Percentiles rank a stretch among this genome's conserved stretches.
phyloP scores from a whole-genome alignment of 2,888 invertebrate species.

The Automeris io region DNA sequence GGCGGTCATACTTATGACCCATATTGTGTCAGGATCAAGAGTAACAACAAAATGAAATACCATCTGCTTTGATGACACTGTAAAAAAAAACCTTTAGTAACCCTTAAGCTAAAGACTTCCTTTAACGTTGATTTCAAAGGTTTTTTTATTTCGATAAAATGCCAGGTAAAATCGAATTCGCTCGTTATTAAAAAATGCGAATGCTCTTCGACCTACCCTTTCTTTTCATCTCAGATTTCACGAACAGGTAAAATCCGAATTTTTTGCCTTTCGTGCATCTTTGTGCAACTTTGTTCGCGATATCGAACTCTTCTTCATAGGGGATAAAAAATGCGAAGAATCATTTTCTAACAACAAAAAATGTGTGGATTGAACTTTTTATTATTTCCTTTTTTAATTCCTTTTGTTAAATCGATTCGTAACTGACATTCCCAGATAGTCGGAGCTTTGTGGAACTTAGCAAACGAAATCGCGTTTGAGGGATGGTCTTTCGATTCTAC shows the following conservation, averaged over 20 bases:
- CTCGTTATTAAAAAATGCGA: constrained; percentile 48
- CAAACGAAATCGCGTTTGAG: constrained; percentile 56
- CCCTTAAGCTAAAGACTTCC: constrained; percentile 66
- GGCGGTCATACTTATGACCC: constrained; percentile 49
- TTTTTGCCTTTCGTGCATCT: constrained; percentile 59
- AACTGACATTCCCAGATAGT: constrained; percentile 75
- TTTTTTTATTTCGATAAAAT: constrained; percentile 50
- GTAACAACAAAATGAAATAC: constrained; percentile 48
- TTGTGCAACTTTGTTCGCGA: constrained; percentile 60
- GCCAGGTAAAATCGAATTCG: constrained; percentile 47
- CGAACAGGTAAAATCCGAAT: constrained; percentile 69
- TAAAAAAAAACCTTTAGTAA: constrained; percentile 49
- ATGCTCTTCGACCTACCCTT: constrained; percentile 66
- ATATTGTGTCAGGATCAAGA: constrained; percentile 57
- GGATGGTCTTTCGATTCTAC: constrained; percentile 51
- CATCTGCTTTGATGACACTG: constrained; percentile 55
- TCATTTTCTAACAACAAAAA: constrained; percentile 62
- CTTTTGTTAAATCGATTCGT: constrained; percentile 59
- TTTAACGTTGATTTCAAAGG: constrained; percentile 56
- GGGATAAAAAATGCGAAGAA: constrained; percentile 50
- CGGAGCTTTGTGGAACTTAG: constrained; percentile 54
- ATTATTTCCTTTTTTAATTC: constrained; percentile 56
- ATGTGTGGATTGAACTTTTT: constrained; percentile 51
- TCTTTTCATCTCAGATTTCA: constrained; percentile 71
- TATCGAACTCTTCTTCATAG: constrained; percentile 64